Evolutionary conservation across 2,113 vertebrate species (phyloP), one percentile per base, ranked within the genome.

Genomic region (Brachyistius frenatus): DNA sequence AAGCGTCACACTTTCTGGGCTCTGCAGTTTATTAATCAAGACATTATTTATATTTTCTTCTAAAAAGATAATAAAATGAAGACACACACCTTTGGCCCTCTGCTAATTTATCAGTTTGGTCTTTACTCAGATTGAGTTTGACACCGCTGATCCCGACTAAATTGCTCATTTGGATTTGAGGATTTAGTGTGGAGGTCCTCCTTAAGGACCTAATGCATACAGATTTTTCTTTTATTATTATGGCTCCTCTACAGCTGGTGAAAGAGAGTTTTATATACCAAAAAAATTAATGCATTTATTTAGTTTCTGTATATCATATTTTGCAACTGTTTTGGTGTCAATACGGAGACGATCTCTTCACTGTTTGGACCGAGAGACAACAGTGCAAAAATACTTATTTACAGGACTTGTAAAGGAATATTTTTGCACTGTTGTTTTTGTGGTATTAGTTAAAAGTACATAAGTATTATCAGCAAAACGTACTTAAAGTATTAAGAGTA

Each of bases 101-200:
- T 35, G 30, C 53, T 61, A 62, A 72, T 76, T 76, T 36, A 5
- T 52, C 54, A 52, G 14, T 44, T 68, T 64, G 35, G 56, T 52
- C 46, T 31, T 68, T 9, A 14, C 57, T 67, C n/a, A 57, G 76
- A 79, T 79, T 84, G 71, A 79, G 66, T 66, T 79, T 70, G 70
- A 79, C 70, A 74, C 1, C 9, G 23, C 49, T 65, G 54, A 23
- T 61, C 58, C 13, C 13, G 14, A 13, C 30, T 60, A 14, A 55
- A 75, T 84, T 61, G 47, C 53, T 71, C 46, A 50, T 58, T 52
- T 61, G 39, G 53, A 64, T 68, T 37, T 58, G 53, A 84, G 33
- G 7, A 7, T 75, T 66, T 49, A 75, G 16, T 73, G 65, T 55
- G 44, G 50, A 68, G 50, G 2, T 15, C 23, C 14, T 73, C 47